These are phyloP conservation scores for Stigmatopora nigra DNA, from an alignment of 2,113 vertebrate genomes.

Conservation along the genomic window DNA sequence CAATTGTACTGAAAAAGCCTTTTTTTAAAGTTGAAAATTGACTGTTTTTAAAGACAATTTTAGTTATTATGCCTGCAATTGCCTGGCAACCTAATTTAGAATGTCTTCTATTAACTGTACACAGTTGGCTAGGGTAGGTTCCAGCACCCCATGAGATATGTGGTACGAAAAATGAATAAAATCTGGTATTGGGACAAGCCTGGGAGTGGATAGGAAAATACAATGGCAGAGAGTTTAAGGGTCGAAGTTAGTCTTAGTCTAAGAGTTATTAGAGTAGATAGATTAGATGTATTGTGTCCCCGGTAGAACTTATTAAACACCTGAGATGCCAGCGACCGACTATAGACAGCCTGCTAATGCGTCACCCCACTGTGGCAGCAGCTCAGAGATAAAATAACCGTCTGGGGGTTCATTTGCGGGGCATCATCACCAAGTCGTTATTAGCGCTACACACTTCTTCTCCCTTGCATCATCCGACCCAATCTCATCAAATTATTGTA, in stretches of 20 bases:
- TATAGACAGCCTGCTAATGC: constrained; percentile 40
- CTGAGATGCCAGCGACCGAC: constrained; percentile 38
- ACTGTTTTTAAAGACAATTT: too few species aligned
- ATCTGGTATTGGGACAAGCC: too few species aligned
- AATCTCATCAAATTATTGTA: constrained; percentile 64
- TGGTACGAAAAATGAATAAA: too few species aligned
- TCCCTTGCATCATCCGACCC: constrained; percentile 59
- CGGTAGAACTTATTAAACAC: constrained; percentile 61
- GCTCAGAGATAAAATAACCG: constrained; percentile 44
- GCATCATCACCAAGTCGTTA: constrained; percentile 49
- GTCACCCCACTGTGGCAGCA: constrained; percentile 31
- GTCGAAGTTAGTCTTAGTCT: neutral
- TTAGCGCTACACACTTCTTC: constrained; percentile 47
- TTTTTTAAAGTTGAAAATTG: neutral
- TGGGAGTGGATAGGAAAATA: constrained; percentile 5
- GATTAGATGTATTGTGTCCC: constrained; percentile 8
- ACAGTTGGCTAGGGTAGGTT: too few species aligned
- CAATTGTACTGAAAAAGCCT: neutral
- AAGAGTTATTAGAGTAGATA: too few species aligned
- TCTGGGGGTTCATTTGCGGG: constrained; percentile 42
- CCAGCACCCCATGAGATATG: too few species aligned
- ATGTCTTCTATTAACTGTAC: too few species aligned
- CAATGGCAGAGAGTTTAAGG: constrained; percentile 33
- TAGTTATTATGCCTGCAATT: too few species aligned
- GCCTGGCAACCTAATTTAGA: too few species aligned